These are phyloP conservation scores for Parnassius smintheus DNA, from an alignment of 2,888 invertebrate genomes.

Conservation along the genomic window DNA sequence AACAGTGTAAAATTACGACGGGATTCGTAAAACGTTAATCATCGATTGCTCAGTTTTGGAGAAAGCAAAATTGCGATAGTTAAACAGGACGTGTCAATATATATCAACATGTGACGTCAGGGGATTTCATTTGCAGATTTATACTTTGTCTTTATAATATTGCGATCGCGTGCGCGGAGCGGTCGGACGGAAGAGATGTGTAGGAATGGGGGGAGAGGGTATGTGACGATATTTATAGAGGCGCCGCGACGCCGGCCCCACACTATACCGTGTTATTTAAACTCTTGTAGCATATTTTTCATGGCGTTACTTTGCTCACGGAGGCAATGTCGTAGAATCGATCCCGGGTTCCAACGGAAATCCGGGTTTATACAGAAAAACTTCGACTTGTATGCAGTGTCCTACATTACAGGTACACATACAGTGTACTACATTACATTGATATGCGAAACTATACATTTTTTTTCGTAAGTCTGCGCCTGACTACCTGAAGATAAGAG, in stretches of 20 bases:
- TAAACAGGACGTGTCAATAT: slow-evolving; percentile 46
- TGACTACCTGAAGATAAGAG: too few relatives aligned
- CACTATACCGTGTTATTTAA: slow-evolving; percentile 74
- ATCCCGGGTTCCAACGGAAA: slow-evolving; percentile 50
- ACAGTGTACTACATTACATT: too few relatives aligned
- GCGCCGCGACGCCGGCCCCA: slow-evolving; percentile 72
- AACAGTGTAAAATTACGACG: not conserved
- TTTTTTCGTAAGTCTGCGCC: too few relatives aligned
- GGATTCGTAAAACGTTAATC: not conserved
- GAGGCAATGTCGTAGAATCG: slow-evolving; percentile 65
- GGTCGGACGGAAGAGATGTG: slow-evolving; percentile 46
- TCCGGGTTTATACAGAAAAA: slow-evolving; percentile 42
- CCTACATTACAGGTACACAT: not conserved
- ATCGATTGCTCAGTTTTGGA: slow-evolving; percentile 24
- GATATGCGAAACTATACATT: too few relatives aligned
- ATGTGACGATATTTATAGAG: slow-evolving; percentile 70
- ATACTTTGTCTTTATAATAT: slow-evolving; percentile 50
- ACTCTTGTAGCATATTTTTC: slow-evolving; percentile 75
- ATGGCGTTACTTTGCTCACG: slow-evolving; percentile 64
- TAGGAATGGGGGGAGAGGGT: slow-evolving; percentile 35
- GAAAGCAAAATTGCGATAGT: slow-evolving; percentile 38
- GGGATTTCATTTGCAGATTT: slow-evolving; percentile 51
- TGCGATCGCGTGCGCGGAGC: slow-evolving; percentile 50
- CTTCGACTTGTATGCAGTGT: slow-evolving; percentile 54
- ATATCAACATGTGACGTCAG: slow-evolving; percentile 49